These are phyloP conservation scores for Anguilla pacifica DNA, from an alignment of 2,797 vertebrate genomes.

Conservation along the genomic window DNA sequence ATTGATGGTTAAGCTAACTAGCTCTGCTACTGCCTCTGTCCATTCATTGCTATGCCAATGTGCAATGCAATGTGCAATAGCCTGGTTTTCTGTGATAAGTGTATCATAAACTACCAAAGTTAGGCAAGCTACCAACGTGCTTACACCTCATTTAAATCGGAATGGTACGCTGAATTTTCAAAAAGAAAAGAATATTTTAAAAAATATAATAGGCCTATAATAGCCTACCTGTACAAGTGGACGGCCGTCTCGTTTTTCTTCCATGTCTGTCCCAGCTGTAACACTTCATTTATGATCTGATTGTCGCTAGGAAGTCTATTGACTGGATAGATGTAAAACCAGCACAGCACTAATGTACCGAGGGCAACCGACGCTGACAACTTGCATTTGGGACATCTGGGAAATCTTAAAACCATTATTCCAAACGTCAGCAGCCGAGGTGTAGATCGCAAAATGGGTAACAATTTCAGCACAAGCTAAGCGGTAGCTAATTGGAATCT, in stretches of 20 bases:
- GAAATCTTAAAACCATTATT: slow-evolving; percentile 60
- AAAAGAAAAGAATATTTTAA: neutral
- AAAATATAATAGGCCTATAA: neutral
- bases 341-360: slow-evolving; percentile 88
- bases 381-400: slow-evolving; percentile 82
- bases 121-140: no score
- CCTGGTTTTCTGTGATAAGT: no score
- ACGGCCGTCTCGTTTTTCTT: slow-evolving; percentile 82
- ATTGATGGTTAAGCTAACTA: neutral
- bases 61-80: no score
- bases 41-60: no score
- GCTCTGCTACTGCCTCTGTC: neutral
- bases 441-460: neutral
- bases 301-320: slow-evolving; percentile 86
- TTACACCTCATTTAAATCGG: no score
- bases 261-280: slow-evolving; percentile 83
- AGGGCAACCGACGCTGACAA: slow-evolving; percentile 85
- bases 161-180: no score
- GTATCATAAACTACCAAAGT: no score
- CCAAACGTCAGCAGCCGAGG: neutral
- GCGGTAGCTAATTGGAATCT: neutral
- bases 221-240: slow-evolving; percentile 82
- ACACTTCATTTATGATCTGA: slow-evolving; percentile 86
- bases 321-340: slow-evolving; percentile 89
- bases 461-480: neutral